A percentile compares a stretch with the other conserved stretches of the same genome.
Conservation (phyloP, 2,113 vertebrate species). For the Melanerpes formicivorus region DNA sequence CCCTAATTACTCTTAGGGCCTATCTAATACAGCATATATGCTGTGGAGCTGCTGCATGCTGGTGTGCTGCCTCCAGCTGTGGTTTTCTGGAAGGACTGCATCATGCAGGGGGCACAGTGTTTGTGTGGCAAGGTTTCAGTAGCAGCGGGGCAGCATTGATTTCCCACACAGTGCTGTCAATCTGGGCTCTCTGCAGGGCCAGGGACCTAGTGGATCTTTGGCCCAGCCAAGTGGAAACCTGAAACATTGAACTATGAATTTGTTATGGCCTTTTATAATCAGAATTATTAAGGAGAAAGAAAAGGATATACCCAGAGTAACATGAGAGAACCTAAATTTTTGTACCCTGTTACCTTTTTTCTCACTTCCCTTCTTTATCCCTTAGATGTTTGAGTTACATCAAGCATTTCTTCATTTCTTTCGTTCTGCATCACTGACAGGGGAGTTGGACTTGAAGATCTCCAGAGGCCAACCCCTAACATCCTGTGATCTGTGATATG, state of each 20-base stretch:
- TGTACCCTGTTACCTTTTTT: neutral
- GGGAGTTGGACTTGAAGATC: too few species aligned
- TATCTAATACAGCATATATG: fast-evolving
- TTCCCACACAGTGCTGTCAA: neutral
- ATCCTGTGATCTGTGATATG: too few species aligned
- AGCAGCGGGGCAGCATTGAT: fast-evolving
- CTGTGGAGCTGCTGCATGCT: neutral
- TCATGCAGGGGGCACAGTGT: fast-evolving
- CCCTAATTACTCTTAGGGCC: neutral
- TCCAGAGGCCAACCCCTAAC: too few species aligned
- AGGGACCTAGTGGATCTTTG: neutral
- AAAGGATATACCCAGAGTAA: neutral
- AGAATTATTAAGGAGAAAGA: neutral
- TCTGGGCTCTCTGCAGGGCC: neutral
- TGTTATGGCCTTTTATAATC: neutral
- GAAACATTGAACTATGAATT: fast-evolving
- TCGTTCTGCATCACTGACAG: neutral
- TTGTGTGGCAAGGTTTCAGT: neutral
- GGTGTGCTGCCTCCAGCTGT: neutral
- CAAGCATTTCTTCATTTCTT: neutral
- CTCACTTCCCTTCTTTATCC: neutral
- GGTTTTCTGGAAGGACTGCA: neutral
- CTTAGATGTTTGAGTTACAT: neutral
- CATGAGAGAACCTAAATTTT: neutral
- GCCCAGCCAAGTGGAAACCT: neutral